Conservation (phyloP, 2,888 invertebrate species). For the Limnephilus marmoratus region DNA sequence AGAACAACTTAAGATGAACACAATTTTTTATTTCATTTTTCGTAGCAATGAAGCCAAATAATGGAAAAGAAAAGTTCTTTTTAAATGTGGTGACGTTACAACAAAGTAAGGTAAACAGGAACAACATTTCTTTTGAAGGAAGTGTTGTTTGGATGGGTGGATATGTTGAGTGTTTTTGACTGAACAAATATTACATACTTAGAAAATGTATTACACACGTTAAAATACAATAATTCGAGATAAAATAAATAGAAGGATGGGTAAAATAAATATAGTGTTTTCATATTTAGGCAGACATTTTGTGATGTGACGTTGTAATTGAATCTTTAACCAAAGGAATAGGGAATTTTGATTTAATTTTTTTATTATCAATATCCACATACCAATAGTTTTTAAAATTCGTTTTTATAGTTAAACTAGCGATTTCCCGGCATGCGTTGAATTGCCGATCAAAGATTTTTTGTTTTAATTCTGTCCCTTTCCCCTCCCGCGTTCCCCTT, state of each 20-base stretch:
- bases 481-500: too few relatives aligned
- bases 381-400: too few relatives aligned
- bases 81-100: conserved; percentile 29
- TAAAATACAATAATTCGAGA: not conserved
- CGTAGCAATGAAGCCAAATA: conserved; percentile 1
- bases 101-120: conserved; percentile 18
- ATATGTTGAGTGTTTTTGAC: not conserved
- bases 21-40: not conserved
- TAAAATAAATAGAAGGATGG: not conserved
- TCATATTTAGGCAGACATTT: not conserved
- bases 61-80: not conserved
- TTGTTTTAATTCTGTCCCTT: too few relatives aligned
- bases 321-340: too few relatives aligned
- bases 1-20: not conserved
- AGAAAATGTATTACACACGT: not conserved
- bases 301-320: too few relatives aligned
- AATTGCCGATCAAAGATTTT: too few relatives aligned
- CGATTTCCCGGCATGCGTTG: too few relatives aligned
- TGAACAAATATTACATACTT: not conserved
- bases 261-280: not conserved
- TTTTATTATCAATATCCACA: too few relatives aligned
- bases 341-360: too few relatives aligned
- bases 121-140: conserved; percentile 14
- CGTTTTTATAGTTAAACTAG: too few relatives aligned
- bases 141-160: not conserved